These are phyloP conservation scores for Acrocephalus scirpaceus DNA, from an alignment of 2,797 vertebrate species.

Conservation along the genomic window DNA sequence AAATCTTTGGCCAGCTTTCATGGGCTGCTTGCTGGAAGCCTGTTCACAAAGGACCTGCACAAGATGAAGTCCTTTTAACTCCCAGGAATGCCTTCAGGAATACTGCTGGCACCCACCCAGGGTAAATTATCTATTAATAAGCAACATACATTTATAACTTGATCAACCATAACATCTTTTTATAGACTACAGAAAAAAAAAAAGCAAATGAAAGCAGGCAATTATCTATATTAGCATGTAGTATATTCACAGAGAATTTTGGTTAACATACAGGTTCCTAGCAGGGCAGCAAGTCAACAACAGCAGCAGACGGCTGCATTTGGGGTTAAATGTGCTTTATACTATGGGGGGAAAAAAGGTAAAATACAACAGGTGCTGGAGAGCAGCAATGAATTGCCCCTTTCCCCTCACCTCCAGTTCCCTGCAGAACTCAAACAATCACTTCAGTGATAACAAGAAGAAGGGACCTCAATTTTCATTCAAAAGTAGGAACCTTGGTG, in stretches of 20 bases:
- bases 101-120: neutral
- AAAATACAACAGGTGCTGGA: neutral
- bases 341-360: neutral
- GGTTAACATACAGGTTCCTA: neutral
- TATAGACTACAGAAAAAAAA: neutral
- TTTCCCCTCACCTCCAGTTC: neutral
- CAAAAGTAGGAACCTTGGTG: neutral
- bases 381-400: neutral
- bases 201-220: neutral
- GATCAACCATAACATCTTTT: neutral
- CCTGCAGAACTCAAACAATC: neutral
- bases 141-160: neutral
- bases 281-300: neutral
- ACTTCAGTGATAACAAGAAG: neutral
- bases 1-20: neutral
- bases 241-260: neutral
- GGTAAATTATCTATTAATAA: slow-evolving; percentile 12
- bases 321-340: neutral
- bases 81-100: neutral
- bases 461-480: neutral
- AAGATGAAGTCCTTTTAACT: neutral
- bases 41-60: neutral
- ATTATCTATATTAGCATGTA: neutral
- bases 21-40: neutral
- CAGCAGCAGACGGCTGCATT: neutral